Base-by-base conservation (phyloP, 2,113 vertebrate genomes). In the Leucosticte australis region DNA sequence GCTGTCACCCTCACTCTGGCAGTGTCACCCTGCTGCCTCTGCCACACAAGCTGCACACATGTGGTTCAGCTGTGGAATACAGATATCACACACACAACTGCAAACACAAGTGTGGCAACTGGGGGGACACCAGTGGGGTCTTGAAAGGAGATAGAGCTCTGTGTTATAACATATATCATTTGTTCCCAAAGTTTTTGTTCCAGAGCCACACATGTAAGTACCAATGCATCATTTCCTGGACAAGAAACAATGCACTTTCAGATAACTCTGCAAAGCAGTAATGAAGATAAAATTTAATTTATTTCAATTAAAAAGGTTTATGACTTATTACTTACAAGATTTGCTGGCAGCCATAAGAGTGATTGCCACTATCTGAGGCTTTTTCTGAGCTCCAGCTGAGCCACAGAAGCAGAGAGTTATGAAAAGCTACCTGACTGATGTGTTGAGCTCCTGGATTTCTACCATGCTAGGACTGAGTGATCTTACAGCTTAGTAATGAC, bases 281-380 rank as follows among this genome's bases (percentile, higher is more conserved):
- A 97, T 74, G 71, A 96, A 97, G 96, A 95, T 67, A 96, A 97
- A 97, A 97, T 64, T 83, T 92, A 94, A 97, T 95, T 97, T 96
- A 96, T 97, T 98, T 97, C 95, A 97, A 97, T 98, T 98, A 98
- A 79, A 64, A 57, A 95, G 89, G 70, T 83, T 95, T 97, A 90
- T 96, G 94, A 95, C 46, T 96, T 94, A 94, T 93, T 97, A 90
- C 92, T 89, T 96, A 95, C 21, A 94, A 97, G 91, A 84, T 96
- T 94, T 97, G 62, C 65, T 90, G 82, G 89, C 94, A 96, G 85
- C 70, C 47, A 23, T 82, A 83, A 73, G 68, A 89, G 16, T 88
- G 70, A 90, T 92, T 96, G 71, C 57, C 49, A 86, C 52, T 80
- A 33, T 88, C 60, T 39, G 41, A 28, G 42, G 26, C 52, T 71